Base-by-base conservation (phyloP, 1,140 invertebrate genomes). In the Leucophenga varia region DNA sequence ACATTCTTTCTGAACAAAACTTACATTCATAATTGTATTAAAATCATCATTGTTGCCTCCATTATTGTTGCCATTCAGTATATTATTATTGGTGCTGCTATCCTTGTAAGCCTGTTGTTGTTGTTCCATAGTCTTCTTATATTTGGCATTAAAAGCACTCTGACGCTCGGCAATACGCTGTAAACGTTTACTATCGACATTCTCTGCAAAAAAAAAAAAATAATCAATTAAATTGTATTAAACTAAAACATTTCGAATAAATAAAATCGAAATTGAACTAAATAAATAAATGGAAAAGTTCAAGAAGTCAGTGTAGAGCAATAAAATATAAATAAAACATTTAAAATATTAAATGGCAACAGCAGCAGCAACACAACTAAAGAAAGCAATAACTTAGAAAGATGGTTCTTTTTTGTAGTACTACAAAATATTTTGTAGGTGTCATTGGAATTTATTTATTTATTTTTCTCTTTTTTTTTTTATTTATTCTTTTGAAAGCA, bases 101-200 rank as follows among this genome's bases (percentile, higher is more conserved):
- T 72, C 68, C 64, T 72, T 72, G 43, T 68, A 69, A 46, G 64
- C 64, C 47, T 70, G 57, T 58, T 71, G 67, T 47, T 10, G 46
- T 54, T 63, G 63, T 20, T 64, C 75, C 46, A 78, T 70, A 22
- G 81, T 82, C 10, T 80, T 80, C 68, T 84, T 84, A 64, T 84
- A 83, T 69, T 88, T 89, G 59, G 78, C 83, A 73, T 85, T 79
- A 45, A 86, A 79, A 21, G 79, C 80, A 54, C 79, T 83, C 55
- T 83, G 75, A 18, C 83, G 76, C 39, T 87, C 82, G 32, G 37
- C 49, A 49, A 84, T 80, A 21, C 83, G 77, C 61, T 85, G 84
- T 59, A 86, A 81, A 53, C 80, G 82, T 49, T 82, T 79, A 41
- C 79, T 68, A 49, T 80, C 64, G 50, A 80, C 79, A 47, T 76